A percentile compares a stretch with the other conserved stretches of the same genome.
Evolutionary conservation across 2,888 invertebrate species (phyloP).

Genomic region (Rhagophthalmus giganteus): DNA sequence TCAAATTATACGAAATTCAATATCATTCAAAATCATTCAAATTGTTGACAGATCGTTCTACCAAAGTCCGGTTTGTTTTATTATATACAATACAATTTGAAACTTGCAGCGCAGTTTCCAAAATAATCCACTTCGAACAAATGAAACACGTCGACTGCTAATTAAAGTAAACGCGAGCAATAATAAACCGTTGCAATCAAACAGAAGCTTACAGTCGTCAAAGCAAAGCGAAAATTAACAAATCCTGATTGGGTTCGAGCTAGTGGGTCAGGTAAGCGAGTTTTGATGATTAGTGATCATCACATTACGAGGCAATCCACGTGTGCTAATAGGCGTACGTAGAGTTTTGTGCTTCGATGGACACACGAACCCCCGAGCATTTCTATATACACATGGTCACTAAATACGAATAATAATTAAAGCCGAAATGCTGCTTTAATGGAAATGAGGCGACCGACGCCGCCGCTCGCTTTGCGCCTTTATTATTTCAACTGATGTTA

Average conservation of each 20-base stretch:
- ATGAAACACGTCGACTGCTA: no score
- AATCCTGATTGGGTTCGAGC: constrained; percentile 40
- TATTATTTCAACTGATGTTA: background rate
- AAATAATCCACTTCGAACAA: no score
- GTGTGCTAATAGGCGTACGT: constrained; percentile 46
- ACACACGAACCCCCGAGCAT: constrained; percentile 26
- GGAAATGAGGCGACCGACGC: constrained; percentile 4
- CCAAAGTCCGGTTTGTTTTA: no score
- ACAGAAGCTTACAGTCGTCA: constrained; percentile 16
- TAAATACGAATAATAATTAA: constrained; percentile 35
- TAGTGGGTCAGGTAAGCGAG: constrained; percentile 44
- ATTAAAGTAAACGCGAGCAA: constrained; percentile 14
- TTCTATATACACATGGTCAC: constrained; percentile 36
- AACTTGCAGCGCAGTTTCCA: background rate
- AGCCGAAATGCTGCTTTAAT: constrained; percentile 17
- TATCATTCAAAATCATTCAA: no score
- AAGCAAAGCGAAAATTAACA: constrained; percentile 45
- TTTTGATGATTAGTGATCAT: constrained; percentile 44
- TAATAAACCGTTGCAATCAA: constrained; percentile 14
- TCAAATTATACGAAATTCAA: no score
- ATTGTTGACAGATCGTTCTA: no score
- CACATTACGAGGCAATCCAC: constrained; percentile 43
- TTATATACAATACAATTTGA: no score
- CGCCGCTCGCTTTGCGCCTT: background rate
- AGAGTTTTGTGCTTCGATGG: constrained; percentile 27